Conservation (phyloP, 2,797 vertebrate genomes). For the Bufotes viridis region DNA sequence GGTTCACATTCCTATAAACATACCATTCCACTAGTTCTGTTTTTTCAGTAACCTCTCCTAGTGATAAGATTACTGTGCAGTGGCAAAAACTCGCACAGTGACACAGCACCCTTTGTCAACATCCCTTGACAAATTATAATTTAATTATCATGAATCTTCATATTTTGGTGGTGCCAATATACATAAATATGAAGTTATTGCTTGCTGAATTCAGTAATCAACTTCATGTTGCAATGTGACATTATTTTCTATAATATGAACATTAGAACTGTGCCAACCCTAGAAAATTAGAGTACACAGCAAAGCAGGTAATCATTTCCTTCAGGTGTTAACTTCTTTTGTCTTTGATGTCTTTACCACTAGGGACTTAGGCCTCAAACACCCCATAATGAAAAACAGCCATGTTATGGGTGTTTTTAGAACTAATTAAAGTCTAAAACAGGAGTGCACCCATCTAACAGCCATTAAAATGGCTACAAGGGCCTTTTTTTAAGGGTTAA, state of each 20-base stretch:
- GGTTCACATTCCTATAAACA: background rate
- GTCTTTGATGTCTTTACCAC: background rate
- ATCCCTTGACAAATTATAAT: background rate
- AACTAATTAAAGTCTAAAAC: too few species aligned
- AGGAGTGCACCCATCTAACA: too few species aligned
- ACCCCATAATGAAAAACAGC: too few species aligned
- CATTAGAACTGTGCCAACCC: background rate
- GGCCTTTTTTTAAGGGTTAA: too few species aligned
- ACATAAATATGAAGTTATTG: background rate
- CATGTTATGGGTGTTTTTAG: too few species aligned
- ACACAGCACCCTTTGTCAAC: background rate
- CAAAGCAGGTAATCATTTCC: too few species aligned
- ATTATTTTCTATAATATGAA: background rate
- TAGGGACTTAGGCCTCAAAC: background rate
- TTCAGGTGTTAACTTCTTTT: background rate
- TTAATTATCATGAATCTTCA: background rate
- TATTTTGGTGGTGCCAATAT: background rate
- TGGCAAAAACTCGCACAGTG: background rate
- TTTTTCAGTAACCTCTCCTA: background rate
- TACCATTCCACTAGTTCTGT: background rate
- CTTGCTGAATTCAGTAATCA: background rate
- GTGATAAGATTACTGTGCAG: background rate
- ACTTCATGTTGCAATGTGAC: background rate
- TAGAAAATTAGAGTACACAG: background rate
- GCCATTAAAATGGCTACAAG: too few species aligned